Evolutionary conservation across 92 coral and sea anemone genomes (phyloP).

Genomic region (Palythoa grandiflora): DNA sequence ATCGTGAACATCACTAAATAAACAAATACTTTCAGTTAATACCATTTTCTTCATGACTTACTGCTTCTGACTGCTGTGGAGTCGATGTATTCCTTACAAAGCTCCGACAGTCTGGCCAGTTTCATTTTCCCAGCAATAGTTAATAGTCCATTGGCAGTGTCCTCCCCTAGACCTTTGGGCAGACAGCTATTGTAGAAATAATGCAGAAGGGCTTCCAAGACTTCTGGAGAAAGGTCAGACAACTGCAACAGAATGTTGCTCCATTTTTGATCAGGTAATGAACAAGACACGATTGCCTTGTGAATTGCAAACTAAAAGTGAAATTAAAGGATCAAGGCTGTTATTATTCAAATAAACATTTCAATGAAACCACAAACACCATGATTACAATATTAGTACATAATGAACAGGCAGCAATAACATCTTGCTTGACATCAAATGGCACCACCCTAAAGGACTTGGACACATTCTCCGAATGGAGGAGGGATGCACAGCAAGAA

Average conservation of each 20-base stretch:
- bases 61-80: slow-evolving; percentile 44
- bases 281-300: slow-evolving; percentile 35
- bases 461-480: too few relatives aligned
- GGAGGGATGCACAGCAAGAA: too few relatives aligned
- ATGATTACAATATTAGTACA: too few relatives aligned
- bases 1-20: neutral
- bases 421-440: too few relatives aligned
- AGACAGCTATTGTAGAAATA: slow-evolving; percentile 39
- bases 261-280: slow-evolving; percentile 26
- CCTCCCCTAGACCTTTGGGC: slow-evolving; percentile 21
- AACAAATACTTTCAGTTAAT: neutral
- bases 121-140: slow-evolving; percentile 22
- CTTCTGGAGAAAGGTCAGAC: slow-evolving; percentile 28
- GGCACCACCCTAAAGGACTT: too few relatives aligned
- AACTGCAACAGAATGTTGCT: slow-evolving; percentile 13
- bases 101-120: slow-evolving; percentile 9
- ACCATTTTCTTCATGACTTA: neutral
- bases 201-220: slow-evolving; percentile 29
- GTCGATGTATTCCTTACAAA: slow-evolving; percentile 39
- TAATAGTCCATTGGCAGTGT: slow-evolving; percentile 32
- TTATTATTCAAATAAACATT: neutral
- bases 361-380: too few relatives aligned
- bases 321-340: neutral
- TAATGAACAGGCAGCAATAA: too few relatives aligned
- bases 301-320: slow-evolving; percentile 33